Conservation (phyloP, 1,140 invertebrate species). For the Neodiprion fabricii region DNA sequence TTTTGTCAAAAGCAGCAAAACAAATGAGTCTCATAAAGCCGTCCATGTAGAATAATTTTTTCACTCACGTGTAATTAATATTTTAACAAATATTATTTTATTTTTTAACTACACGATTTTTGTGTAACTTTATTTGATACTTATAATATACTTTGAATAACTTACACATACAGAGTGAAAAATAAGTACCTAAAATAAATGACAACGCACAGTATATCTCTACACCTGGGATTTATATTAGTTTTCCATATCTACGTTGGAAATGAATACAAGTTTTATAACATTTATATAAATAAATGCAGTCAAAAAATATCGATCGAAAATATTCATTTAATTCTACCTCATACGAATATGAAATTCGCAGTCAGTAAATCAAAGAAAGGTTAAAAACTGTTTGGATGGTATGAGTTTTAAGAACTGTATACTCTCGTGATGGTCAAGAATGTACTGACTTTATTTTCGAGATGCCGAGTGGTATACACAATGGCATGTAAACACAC, state of each 20-base stretch:
- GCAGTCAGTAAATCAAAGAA: no score
- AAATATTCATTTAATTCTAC: background rate
- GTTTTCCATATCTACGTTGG: background rate
- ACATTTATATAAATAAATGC: constrained; percentile 6
- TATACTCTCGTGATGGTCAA: no score
- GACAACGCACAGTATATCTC: constrained; percentile 7
- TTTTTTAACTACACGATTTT: background rate
- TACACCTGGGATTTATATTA: background rate
- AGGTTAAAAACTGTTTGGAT: no score
- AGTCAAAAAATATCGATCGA: background rate
- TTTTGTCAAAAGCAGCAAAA: background rate
- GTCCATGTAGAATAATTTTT: background rate
- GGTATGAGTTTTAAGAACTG: no score
- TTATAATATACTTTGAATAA: background rate
- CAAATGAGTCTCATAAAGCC: background rate
- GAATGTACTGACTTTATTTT: no score
- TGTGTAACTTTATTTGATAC: background rate
- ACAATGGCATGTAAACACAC: no score
- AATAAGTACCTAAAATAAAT: constrained; percentile 1
- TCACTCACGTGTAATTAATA: background rate
- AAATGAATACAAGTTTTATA: background rate
- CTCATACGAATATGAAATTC: no score
- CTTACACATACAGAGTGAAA: background rate
- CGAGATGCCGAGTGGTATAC: no score
- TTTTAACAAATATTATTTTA: background rate